A percentile compares a stretch with the other conserved stretches of the same genome.
These are phyloP conservation scores for Apotomis capreana DNA, from an alignment of 2,888 invertebrate species.

Conservation along the genomic window DNA sequence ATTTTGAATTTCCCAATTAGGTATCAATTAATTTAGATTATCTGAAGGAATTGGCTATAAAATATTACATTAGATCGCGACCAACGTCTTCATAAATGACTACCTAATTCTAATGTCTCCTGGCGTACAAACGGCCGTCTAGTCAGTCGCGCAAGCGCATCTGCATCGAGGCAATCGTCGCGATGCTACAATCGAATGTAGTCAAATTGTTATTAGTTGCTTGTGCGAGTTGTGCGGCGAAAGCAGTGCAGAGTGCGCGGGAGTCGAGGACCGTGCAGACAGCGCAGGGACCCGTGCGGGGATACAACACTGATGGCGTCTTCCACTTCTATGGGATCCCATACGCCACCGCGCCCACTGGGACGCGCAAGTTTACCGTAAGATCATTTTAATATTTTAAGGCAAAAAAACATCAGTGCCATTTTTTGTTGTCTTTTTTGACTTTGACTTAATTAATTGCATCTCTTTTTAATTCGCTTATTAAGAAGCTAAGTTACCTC, in stretches of 20 bases:
- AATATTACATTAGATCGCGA: too few relatives aligned
- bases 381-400: not conserved
- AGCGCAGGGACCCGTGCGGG: slow-evolving; percentile 36
- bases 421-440: too few relatives aligned
- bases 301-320: slow-evolving; percentile 25
- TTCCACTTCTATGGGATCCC: slow-evolving; percentile 35
- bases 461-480: too few relatives aligned
- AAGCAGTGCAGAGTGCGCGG: not conserved
- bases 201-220: not conserved
- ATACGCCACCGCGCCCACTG: slow-evolving; percentile 34
- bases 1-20: too few relatives aligned
- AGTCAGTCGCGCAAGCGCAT: not conserved
- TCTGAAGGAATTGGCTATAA: too few relatives aligned
- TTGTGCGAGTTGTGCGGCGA: not conserved
- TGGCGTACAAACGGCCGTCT: too few relatives aligned
- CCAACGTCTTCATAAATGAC: too few relatives aligned
- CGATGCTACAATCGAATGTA: not conserved
- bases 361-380: slow-evolving; percentile 26
- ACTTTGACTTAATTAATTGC: too few relatives aligned
- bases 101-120: too few relatives aligned
- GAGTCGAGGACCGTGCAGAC: slow-evolving; percentile 21
- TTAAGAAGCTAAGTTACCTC: too few relatives aligned
- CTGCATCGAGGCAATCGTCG: slow-evolving; percentile 6
- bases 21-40: too few relatives aligned
- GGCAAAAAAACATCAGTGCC: too few relatives aligned